phyloP scores from a whole-genome alignment of 1,140 invertebrate species.

The Phenacoccus solenopsis region DNA sequence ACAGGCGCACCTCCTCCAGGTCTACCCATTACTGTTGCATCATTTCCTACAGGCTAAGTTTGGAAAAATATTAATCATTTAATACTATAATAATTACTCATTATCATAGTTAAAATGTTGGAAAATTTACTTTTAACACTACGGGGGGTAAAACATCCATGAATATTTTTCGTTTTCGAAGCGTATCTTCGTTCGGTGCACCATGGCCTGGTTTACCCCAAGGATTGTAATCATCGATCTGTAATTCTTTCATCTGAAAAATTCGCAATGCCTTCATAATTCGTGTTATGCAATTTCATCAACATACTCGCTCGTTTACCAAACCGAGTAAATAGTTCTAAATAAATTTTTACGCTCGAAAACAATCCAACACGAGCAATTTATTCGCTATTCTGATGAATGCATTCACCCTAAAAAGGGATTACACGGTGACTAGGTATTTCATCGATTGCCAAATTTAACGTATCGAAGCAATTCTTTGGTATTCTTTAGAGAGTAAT shows the following conservation, averaged over 20 bases:
- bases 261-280: not conserved
- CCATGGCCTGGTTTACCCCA: constrained; percentile 39
- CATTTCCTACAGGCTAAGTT: constrained; percentile 19
- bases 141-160: constrained; percentile 29
- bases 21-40: constrained; percentile 23
- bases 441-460: not conserved
- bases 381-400: too few relatives aligned
- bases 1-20: constrained; percentile 23
- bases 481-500: not conserved
- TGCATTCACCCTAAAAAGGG: too few relatives aligned
- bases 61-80: not conserved
- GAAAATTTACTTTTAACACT: constrained; percentile 14
- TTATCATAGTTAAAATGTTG: not conserved
- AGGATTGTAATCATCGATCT: constrained; percentile 32
- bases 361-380: too few relatives aligned
- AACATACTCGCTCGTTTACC: too few relatives aligned
- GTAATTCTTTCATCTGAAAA: constrained; percentile 8
- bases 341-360: too few relatives aligned
- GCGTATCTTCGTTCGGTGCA: constrained; percentile 34
- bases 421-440: too few relatives aligned
- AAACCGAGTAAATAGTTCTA: too few relatives aligned
- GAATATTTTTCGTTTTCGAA: constrained; percentile 36
- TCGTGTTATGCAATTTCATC: not conserved
- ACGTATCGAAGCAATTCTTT: not conserved
- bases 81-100: too few relatives aligned